Evolutionary conservation across 2,797 vertebrate genomes (phyloP), one percentile per base, ranked within the genome.

Genomic region (Apogon hyalosoma): DNA sequence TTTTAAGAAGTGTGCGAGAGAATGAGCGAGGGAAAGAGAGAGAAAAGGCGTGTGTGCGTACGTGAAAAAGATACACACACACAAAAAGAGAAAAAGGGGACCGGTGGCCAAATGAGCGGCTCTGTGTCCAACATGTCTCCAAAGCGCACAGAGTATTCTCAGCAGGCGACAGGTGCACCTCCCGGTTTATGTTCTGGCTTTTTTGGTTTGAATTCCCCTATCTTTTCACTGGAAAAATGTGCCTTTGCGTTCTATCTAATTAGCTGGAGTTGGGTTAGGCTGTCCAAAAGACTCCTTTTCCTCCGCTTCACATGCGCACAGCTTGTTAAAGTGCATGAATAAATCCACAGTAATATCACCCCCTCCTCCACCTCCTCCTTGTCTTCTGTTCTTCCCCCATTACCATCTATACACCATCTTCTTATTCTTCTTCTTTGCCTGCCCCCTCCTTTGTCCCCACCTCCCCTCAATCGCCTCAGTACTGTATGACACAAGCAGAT

Each of bases 111-210:
- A 36, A 36, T 11, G 55, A 68, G 75, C 54, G 18, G 36, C 43
- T 75, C 49, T 48, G 47, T 78, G 62, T 75, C 60, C 67, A 16
- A 6, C 24, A 28, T 3, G 50, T 61, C 40, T 47, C 75, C 80
- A 58, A 42, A 76, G 78, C 67, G 79, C 77, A 16, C 74, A 12
- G 71, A 62, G 82, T 82, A 84, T 81, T 75, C 86, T 90, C 81
- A 63, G 73, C 79, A 83, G 86, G 88, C 74, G 85, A 86, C 89
- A 87, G 90, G 89, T 90, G 88, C 82, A 74, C 61, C 77, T 79
- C 62, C 66, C 62, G 6, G 15, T 63, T 54, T 63, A 72, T 52
- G 39, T 13, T 62, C 4, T 61, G 2, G 50, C 21, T 21, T 19
- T 57, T 16, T 36, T 31, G 50, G 11, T 13, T 2, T 13, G 40